Base-by-base conservation (phyloP, 1,140 invertebrate genomes). In the Paramacrobiotus metropolitanus region DNA sequence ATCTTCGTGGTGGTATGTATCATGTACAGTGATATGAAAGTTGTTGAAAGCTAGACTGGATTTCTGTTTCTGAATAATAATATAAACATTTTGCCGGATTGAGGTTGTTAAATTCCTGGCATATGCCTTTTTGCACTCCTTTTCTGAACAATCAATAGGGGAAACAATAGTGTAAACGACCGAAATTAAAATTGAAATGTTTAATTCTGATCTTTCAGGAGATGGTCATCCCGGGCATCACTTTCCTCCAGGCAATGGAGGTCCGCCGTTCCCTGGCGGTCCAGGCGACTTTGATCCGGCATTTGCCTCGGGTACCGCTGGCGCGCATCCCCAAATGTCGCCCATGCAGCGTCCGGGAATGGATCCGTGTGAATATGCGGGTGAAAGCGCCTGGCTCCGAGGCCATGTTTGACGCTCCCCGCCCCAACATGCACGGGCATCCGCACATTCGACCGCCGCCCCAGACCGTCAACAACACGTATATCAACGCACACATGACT, bases 381-480 rank as follows among this genome's bases (percentile, higher is more conserved):
- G 34, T n/a, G n/a, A 9, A 55, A 55, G 15, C 15, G 48, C 48
- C 15, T 15, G 15, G 28, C 15, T 20, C 28, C 15, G 48, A 55
- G 28, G 48, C 48, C 48, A 55, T 9, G 4, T 20, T 55, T 4
- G 15, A 24, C 24, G 48, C 48, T 55, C 48, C 15, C 4, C 24
- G 15, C 15, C 15, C 15, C 48, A 55, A 15, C 24, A 15, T 55
- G 15, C 48, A 15, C 15, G 24, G 24, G 15, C 15, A 24, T 55
- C 48, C 48, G 15, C 15, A 9, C 4, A 55, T 24, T 20, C 15
- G 4, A 4, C 15, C 69, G 30, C 67, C 69, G 29, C 71, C 73
- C 24, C 76, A 74, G 60, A 75, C 70, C 65, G 73, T 76, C 21
- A 77, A 77, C 66, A 78, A 77, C 66, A 75, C 75, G 9, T 77